These are phyloP conservation scores for Urosaurus nigricauda DNA, from an alignment of 2,797 vertebrate species.

Conservation along the genomic window DNA sequence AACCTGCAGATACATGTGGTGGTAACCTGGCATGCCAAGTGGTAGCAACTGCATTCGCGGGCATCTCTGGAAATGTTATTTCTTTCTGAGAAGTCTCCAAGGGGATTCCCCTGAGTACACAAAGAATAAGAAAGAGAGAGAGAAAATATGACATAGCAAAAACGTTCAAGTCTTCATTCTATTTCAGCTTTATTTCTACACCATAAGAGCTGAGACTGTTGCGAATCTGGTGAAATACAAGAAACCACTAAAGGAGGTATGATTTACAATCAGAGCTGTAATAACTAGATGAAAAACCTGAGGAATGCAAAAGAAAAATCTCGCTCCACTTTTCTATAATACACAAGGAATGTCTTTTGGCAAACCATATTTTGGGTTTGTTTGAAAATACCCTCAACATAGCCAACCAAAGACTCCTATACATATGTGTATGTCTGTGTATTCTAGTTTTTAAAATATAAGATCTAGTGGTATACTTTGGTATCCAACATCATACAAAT, in stretches of 20 bases:
- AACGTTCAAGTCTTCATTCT: accelerated
- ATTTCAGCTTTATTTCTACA: neutral
- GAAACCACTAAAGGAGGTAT: neutral
- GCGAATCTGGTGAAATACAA: neutral
- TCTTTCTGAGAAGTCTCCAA: constrained; percentile 67
- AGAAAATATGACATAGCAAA: constrained; percentile 5
- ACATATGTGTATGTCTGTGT: too few species aligned
- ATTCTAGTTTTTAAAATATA: neutral
- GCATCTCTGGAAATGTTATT: constrained; percentile 65
- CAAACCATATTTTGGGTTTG: neutral
- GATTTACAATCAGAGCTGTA: neutral
- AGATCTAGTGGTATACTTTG: too few species aligned
- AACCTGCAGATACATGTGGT: constrained; percentile 24
- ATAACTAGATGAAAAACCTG: neutral
- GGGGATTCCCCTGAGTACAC: constrained; percentile 67
- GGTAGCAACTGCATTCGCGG: constrained; percentile 32
- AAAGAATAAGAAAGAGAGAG: constrained; percentile 42
- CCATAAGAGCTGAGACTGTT: neutral
- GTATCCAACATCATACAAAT: too few species aligned
- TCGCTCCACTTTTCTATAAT: too few species aligned
- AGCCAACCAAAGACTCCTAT: neutral
- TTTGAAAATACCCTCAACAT: neutral
- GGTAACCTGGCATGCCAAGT: neutral
- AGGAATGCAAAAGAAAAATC: neutral
- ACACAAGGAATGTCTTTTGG: neutral